A percentile compares a stretch with the other conserved stretches of the same genome.
These are phyloP conservation scores for Neria commutata DNA, from an alignment of 2,888 invertebrate species.

Conservation along the genomic window DNA sequence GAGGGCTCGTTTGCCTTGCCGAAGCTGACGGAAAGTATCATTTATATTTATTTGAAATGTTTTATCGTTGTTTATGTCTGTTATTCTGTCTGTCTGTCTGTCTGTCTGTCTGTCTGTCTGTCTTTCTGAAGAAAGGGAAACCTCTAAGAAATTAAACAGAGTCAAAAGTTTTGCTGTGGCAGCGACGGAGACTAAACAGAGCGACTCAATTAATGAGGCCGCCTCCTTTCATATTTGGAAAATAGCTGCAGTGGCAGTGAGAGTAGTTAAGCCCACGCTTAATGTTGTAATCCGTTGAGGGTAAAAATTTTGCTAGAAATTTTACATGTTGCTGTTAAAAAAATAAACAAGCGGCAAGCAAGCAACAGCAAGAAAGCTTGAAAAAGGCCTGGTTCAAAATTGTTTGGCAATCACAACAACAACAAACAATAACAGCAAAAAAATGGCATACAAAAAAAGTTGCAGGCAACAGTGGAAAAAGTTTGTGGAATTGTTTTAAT, in stretches of 20 bases:
- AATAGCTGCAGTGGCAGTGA: background rate
- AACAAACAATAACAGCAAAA: no score
- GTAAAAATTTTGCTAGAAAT: constrained; percentile 11
- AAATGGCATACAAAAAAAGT: background rate
- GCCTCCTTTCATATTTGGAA: constrained; percentile 10
- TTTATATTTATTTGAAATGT: constrained; percentile 48
- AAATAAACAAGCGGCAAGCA: constrained; percentile 7
- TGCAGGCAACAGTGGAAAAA: background rate
- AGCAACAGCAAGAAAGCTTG: background rate
- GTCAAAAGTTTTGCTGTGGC: background rate
- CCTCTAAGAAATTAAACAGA: constrained; percentile 4
- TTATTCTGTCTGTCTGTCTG: no score
- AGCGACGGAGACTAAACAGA: constrained; percentile 30
- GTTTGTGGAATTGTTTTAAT: constrained; percentile 37
- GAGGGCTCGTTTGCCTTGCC: background rate
- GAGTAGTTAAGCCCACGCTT: background rate
- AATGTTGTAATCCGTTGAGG: constrained; percentile 18
- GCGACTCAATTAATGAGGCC: constrained; percentile 49
- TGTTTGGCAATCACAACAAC: no score
- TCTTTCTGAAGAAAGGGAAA: constrained; percentile 4
- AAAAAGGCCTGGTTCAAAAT: no score
- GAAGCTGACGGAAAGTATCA: constrained; percentile 31
- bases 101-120: no score
- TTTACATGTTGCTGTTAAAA: constrained; percentile 10
- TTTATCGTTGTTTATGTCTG: constrained; percentile 33